Conservation (phyloP, 2,797 vertebrate species). For the Girardinus metallicus region DNA sequence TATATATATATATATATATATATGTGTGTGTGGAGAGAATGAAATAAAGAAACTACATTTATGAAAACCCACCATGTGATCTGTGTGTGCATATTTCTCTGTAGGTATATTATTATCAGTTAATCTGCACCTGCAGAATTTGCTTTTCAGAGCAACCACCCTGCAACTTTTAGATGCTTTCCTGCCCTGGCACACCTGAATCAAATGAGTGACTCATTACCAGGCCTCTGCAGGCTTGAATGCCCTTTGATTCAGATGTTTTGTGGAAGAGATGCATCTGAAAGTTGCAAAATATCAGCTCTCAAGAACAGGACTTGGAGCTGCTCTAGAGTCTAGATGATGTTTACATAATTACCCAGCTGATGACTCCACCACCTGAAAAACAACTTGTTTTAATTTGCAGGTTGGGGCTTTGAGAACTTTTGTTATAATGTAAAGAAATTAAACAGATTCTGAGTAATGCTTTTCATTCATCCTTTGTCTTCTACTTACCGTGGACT, state of each 20-base stretch:
- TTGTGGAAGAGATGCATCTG: no score
- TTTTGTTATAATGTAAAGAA: background rate
- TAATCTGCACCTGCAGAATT: background rate
- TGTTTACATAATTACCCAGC: background rate
- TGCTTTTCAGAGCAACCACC: background rate
- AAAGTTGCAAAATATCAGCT: no score
- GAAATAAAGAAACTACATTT: slow-evolving; percentile 19
- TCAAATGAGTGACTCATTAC: no score
- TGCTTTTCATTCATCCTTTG: background rate
- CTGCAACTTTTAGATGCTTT: background rate
- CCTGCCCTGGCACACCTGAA: no score
- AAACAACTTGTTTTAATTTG: no score
- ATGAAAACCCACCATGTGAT: background rate
- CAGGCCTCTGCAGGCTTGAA: no score
- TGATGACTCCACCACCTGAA: background rate
- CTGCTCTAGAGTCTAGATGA: no score
- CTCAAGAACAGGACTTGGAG: no score
- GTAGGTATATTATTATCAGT: background rate
- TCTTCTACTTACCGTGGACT: background rate
- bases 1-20: no score
- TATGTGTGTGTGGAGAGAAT: background rate
- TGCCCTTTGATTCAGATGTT: no score
- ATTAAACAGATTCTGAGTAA: background rate
- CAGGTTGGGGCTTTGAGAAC: background rate
- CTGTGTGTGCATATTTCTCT: background rate